Base-by-base conservation (phyloP, 1,140 invertebrate genomes). In the Protaetia brevitarsis region DNA sequence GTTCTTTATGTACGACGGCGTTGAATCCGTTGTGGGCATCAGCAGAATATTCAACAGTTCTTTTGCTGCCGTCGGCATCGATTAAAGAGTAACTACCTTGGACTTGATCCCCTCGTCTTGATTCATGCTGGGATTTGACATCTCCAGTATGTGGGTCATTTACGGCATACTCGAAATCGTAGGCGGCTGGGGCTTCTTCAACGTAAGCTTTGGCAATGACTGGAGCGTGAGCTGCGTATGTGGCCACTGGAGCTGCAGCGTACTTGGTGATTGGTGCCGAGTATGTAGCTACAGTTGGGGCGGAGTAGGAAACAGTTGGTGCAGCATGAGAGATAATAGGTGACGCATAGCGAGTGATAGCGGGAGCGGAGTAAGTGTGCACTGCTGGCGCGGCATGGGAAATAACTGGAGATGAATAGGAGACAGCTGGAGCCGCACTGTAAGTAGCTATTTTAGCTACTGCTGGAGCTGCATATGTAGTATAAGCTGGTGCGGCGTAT, bases 31-130 rank as follows among this genome's bases (percentile, higher is more conserved):
- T 82, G 65, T 82, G 79, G 64, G 77, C 79, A 71, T 83, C 80
- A 68, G 82, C 81, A 26, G 81, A 79, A 72, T 84, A 84, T 71
- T 80, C 76, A 45, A 83, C 81, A 41, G 80, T 83, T 68, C 82
- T 78, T 51, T 82, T 77, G 65, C 78, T 79, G 66, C 82, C 82
- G 68, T 84, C 82, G 27, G 82, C 77, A 68, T 83, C 81, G 8
- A 82, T 75, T 51, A 82, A 76, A 13, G 66, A 66, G 58, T 72
- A 72, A 30, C 56, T 65, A 51, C 71, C 71, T 21, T 71, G 68
- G 13, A 73, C 72, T 37, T 51, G 61, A 34, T 73, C 72, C 5
- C 72, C 72, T n/a, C 64, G 60, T 60, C 71, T 65, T 2, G 64
- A 65, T 71, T 72, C 71, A 11, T 68, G 62, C 36, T 72, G 71